These are phyloP conservation scores for Triops cancriformis DNA, from an alignment of 1,140 invertebrate species.

Conservation along the genomic window DNA sequence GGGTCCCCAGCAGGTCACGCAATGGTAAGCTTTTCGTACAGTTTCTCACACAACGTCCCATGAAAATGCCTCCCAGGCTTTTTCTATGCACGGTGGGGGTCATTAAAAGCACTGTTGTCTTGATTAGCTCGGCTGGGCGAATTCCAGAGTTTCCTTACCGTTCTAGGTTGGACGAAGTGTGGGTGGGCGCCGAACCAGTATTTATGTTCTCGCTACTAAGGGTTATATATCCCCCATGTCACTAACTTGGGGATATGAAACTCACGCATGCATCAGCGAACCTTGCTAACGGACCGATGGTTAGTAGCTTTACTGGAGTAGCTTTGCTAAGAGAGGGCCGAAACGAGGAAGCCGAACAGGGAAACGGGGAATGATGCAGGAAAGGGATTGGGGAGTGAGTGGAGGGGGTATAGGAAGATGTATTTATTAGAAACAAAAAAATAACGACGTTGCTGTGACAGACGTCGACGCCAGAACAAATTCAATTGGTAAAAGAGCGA, in stretches of 20 bases:
- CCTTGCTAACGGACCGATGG: too few species aligned
- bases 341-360: too few species aligned
- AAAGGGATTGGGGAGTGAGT: too few species aligned
- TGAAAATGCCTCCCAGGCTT: not conserved
- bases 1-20: not conserved
- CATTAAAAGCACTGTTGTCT: not conserved
- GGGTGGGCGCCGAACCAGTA: too few species aligned
- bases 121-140: not conserved
- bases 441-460: slow-evolving; percentile 9
- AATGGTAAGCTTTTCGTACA: not conserved
- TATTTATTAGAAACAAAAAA: slow-evolving; percentile 7
- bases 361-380: too few species aligned
- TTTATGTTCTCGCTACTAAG: too few species aligned
- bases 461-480: slow-evolving; percentile 12
- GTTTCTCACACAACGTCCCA: not conserved
- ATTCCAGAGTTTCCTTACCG: not conserved
- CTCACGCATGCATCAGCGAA: too few species aligned
- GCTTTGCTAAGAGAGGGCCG: too few species aligned
- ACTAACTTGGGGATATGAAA: too few species aligned
- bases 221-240: too few species aligned
- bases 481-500: not conserved
- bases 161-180: too few species aligned
- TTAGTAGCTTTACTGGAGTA: too few species aligned
- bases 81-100: not conserved
- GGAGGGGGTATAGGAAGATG: not conserved